Percentiles rank a stretch among this genome's conserved stretches.
phyloP scores from a whole-genome alignment of 2,797 vertebrate species.

The Sebastes jordani region DNA sequence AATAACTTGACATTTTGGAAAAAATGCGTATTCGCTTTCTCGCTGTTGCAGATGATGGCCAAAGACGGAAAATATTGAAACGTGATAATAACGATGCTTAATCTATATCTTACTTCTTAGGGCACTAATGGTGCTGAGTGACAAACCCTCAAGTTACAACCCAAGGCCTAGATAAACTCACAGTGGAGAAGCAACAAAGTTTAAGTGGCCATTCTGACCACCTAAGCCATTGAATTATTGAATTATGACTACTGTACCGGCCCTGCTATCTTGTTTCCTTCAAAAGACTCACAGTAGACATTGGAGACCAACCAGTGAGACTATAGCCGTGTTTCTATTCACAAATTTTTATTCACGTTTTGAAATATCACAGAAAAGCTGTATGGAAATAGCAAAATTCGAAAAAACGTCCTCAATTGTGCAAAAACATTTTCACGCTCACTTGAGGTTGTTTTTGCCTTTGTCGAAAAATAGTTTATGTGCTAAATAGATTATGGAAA shows the following conservation, averaged over 20 bases:
- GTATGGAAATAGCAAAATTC: too few species aligned
- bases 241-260: rapidly evolving
- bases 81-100: neutral
- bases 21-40: neutral
- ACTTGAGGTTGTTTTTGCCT: too few species aligned
- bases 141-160: neutral
- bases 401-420: rapidly evolving
- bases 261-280: neutral
- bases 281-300: rapidly evolving
- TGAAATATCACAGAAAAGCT: too few species aligned
- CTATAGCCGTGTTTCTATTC: too few species aligned
- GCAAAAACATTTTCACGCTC: too few species aligned
- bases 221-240: neutral
- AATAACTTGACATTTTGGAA: neutral
- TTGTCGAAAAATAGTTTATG: too few species aligned
- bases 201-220: neutral
- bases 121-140: neutral
- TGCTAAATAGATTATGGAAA: too few species aligned
- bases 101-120: neutral
- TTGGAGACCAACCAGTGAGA: too few species aligned
- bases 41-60: neutral
- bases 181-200: too few species aligned
- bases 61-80: neutral
- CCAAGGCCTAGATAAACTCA: too few species aligned
- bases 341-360: rapidly evolving